phyloP scores from a whole-genome alignment of 53 echinoderm and acorn worm species.

The Paracentrotus lividus region DNA sequence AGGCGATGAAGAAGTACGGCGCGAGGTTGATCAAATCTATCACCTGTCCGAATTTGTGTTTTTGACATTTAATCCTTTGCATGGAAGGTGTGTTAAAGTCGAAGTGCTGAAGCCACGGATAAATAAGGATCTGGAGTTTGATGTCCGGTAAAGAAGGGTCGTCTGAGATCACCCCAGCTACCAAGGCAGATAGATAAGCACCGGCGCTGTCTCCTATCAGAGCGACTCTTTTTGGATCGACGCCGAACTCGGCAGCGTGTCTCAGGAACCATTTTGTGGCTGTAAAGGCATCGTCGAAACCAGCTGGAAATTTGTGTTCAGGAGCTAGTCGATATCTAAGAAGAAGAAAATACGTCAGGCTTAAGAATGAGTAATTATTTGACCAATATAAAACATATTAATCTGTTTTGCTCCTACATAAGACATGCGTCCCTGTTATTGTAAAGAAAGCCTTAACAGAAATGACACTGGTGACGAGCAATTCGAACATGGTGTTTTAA shows the following conservation, averaged over 20 bases:
- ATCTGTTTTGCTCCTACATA: too few relatives aligned
- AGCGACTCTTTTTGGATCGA: slow-evolving; percentile 76
- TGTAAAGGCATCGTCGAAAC: slow-evolving; percentile 69
- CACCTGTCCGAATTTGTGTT: background rate
- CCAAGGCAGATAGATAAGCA: slow-evolving; percentile 77
- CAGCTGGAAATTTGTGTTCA: slow-evolving; percentile 76
- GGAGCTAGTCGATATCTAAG: slow-evolving; percentile 82
- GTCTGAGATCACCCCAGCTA: slow-evolving; percentile 70
- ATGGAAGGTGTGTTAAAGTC: slow-evolving; percentile 83
- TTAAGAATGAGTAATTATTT: too few relatives aligned
- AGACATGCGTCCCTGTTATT: too few relatives aligned
- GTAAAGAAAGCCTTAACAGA: too few relatives aligned
- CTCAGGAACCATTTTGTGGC: slow-evolving; percentile 79
- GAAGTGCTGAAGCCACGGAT: slow-evolving; percentile 78
- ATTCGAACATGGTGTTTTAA: too few relatives aligned
- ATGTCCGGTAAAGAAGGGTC: slow-evolving; percentile 77
- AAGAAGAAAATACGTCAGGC: background rate
- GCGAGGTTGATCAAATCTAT: background rate
- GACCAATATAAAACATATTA: too few relatives aligned
- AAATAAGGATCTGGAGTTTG: slow-evolving; percentile 81
- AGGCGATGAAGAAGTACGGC: background rate
- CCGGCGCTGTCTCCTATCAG: slow-evolving; percentile 88
- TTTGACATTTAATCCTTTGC: slow-evolving; percentile 52
- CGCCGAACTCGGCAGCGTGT: slow-evolving; percentile 77
- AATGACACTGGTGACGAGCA: too few relatives aligned